These are phyloP conservation scores for Dendrolimus houi DNA, from an alignment of 2,888 invertebrate species.

Conservation along the genomic window DNA sequence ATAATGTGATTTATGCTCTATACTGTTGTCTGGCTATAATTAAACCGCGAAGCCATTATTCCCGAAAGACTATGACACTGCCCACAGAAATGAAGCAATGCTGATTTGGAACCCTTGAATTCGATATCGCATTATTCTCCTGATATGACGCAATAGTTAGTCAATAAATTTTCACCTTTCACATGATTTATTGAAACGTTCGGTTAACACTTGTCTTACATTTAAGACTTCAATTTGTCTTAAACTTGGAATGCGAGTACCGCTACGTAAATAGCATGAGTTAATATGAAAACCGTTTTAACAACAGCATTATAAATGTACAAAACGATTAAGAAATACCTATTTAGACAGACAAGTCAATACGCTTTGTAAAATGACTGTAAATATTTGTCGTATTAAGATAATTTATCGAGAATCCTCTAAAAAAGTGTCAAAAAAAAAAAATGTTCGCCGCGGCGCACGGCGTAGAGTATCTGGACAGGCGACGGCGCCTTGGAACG, in stretches of 20 bases:
- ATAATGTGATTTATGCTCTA: conserved; percentile 64
- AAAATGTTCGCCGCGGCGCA: conserved; percentile 35
- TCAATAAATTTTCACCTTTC: background rate
- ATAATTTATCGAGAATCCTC: conserved; percentile 46
- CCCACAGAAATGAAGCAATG: conserved; percentile 44
- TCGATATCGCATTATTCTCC: background rate
- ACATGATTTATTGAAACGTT: background rate
- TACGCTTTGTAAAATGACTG: conserved; percentile 41
- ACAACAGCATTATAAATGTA: conserved; percentile 33
- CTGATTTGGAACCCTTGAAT: conserved; percentile 44
- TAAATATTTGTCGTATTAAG: conserved; percentile 61
- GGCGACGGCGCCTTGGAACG: conserved; percentile 41
- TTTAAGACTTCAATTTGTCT: background rate
- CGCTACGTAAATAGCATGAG: conserved; percentile 43
- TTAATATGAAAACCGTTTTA: conserved; percentile 39
- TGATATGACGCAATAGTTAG: background rate
- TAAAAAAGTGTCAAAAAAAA: conserved; percentile 38
- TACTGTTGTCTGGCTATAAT: conserved; percentile 57
- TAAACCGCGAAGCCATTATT: conserved; percentile 65
- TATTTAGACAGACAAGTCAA: conserved; percentile 37
- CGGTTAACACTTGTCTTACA: background rate
- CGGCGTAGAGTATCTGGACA: conserved; percentile 30
- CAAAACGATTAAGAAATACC: conserved; percentile 37
- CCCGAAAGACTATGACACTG: conserved; percentile 59
- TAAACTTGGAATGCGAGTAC: conserved; percentile 20